phyloP scores from a whole-genome alignment of 2,113 vertebrate genomes.

The Pristiophorus japonicus region DNA sequence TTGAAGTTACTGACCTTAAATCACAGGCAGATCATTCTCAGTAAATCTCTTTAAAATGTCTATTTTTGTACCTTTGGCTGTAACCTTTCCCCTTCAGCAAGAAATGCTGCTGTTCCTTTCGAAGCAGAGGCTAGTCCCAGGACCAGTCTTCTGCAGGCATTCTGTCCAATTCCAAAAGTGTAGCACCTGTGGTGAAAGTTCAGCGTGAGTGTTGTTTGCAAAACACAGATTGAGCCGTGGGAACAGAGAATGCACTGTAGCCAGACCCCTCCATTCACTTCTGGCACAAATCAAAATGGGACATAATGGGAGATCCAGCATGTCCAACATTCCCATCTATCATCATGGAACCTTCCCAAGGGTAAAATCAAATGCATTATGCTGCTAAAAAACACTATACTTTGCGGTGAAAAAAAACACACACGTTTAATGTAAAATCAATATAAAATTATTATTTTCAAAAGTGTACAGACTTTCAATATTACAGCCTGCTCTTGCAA shows the following conservation, averaged over 20 bases:
- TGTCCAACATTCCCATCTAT: neutral
- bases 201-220: neutral
- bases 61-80: conserved; percentile 75
- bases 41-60: neutral
- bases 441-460: neutral
- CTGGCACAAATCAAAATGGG: too few relatives aligned
- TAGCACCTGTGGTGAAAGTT: conserved; percentile 67
- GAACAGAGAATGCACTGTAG: conserved; percentile 38
- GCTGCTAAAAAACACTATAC: neutral
- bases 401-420: neutral
- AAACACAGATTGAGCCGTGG: neutral
- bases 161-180: conserved; percentile 81
- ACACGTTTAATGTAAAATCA: neutral
- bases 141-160: conserved; percentile 74
- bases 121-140: conserved; percentile 72
- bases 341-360: neutral
- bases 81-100: conserved; percentile 74
- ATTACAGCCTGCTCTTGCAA: neutral
- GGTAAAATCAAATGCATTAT: neutral
- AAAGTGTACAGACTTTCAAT: neutral
- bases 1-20: neutral
- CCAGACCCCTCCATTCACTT: neutral
- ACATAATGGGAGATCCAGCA: too few relatives aligned
- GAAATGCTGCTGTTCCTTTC: conserved; percentile 77
- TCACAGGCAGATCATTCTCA: neutral